phyloP scores from a whole-genome alignment of 2,888 invertebrate genomes.

The Lumbricus terrestris region DNA sequence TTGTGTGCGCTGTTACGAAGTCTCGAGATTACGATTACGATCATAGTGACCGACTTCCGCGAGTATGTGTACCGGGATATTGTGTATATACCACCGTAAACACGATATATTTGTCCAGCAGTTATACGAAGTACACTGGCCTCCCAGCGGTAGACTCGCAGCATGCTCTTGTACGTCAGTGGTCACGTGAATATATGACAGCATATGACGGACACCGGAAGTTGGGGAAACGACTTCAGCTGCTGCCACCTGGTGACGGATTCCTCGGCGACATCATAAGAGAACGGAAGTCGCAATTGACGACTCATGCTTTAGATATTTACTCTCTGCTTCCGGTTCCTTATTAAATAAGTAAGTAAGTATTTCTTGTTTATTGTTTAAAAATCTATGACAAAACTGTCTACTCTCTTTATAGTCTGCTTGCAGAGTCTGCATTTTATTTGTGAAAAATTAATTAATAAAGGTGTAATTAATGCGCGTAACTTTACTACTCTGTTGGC shows the following conservation, averaged over 20 bases:
- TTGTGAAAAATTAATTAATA: too few relatives aligned
- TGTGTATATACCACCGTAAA: too few relatives aligned
- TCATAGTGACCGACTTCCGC: too few relatives aligned
- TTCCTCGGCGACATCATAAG: not conserved
- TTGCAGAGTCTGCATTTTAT: not conserved
- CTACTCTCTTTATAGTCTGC: not conserved
- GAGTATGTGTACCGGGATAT: too few relatives aligned
- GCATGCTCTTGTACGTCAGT: not conserved
- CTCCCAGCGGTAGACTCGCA: not conserved
- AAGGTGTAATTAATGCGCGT: too few relatives aligned
- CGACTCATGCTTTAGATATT: not conserved
- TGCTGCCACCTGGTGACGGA: not conserved
- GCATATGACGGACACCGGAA: not conserved
- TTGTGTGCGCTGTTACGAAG: too few relatives aligned
- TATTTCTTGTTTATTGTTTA: too few relatives aligned
- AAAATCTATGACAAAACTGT: not conserved
- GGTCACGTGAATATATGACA: not conserved
- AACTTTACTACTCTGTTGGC: too few relatives aligned
- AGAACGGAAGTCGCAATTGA: not conserved
- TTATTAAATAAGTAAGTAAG: too few relatives aligned
- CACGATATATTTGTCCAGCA: not conserved
- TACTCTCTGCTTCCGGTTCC: constrained; percentile 3
- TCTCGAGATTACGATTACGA: too few relatives aligned
- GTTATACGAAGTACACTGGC: not conserved
- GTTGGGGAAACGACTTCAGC: not conserved